A percentile compares a stretch with the other conserved stretches of the same genome.
Conservation (phyloP, 2,113 vertebrate genomes). For the Callorhinus ursinus region DNA sequence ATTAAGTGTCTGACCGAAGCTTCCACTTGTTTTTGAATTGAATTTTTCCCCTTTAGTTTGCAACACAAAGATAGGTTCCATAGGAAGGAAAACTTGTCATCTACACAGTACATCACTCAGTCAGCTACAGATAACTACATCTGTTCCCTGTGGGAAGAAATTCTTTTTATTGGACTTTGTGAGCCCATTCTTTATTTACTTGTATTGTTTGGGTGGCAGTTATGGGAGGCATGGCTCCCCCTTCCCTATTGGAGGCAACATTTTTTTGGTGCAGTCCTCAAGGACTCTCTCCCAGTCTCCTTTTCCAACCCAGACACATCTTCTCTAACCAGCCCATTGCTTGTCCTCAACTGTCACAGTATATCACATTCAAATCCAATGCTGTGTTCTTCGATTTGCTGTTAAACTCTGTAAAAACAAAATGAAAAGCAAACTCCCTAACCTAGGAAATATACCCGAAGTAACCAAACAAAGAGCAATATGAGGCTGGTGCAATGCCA, state of each 20-base stretch:
- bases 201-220: background rate
- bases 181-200: background rate
- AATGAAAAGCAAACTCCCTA: background rate
- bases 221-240: background rate
- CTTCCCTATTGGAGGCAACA: background rate
- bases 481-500: background rate
- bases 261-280: background rate
- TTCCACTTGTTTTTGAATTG: constrained; percentile 43
- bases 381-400: background rate
- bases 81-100: constrained; percentile 28
- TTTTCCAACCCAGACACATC: background rate
- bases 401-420: background rate
- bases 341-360: background rate
- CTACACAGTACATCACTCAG: constrained; percentile 24
- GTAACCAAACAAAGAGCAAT: background rate
- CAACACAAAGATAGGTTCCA: constrained; percentile 30
- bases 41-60: constrained; percentile 5
- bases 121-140: background rate
- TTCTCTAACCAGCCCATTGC: background rate
- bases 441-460: background rate
- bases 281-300: background rate
- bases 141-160: constrained; percentile 13
- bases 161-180: constrained; percentile 27
- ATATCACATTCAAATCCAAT: background rate
- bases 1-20: constrained; percentile 23